A percentile compares a stretch with the other conserved stretches of the same genome.
These are phyloP conservation scores for Acestrorhynchus altus DNA, from an alignment of 2,797 vertebrate genomes.

Conservation along the genomic window DNA sequence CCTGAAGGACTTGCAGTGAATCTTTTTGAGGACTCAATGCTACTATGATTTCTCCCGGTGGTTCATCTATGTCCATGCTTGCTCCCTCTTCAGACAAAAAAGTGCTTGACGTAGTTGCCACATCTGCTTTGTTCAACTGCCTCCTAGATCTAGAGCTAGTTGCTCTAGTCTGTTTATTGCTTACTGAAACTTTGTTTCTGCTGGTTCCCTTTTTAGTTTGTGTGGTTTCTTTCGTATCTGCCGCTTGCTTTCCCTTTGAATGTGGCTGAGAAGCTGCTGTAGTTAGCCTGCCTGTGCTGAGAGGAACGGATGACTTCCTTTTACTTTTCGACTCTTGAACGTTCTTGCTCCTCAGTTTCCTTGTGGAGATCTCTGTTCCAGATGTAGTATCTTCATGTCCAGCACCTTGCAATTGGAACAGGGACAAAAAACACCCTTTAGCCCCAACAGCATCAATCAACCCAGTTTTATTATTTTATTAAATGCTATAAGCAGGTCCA, in stretches of 20 bases:
- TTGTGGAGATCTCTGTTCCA: slow-evolving; percentile 48
- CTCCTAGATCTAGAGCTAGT: slow-evolving; percentile 37
- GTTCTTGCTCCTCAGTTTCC: slow-evolving; percentile 53
- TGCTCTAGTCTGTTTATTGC: slow-evolving; percentile 37
- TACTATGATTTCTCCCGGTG: slow-evolving; percentile 48
- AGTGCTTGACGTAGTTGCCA: slow-evolving; percentile 33
- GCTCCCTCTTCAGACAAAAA: slow-evolving; percentile 44
- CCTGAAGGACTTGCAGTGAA: slow-evolving; percentile 10
- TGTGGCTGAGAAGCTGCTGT: slow-evolving; percentile 41
- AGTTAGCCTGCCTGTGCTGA: slow-evolving; percentile 62
- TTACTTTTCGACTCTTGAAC: slow-evolving; percentile 65
- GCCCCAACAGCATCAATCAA: neutral
- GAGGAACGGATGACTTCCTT: slow-evolving; percentile 64
- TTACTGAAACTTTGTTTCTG: slow-evolving; percentile 63
- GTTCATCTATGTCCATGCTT: slow-evolving; percentile 72
- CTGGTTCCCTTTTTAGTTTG: slow-evolving; percentile 69
- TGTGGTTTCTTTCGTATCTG: slow-evolving; percentile 37
- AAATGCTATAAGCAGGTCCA: neutral
- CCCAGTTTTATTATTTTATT: neutral
- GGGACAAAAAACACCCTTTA: slow-evolving; percentile 22
- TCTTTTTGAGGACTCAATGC: slow-evolving; percentile 41
- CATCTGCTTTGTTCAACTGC: slow-evolving; percentile 31
- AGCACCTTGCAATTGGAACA: slow-evolving; percentile 58
- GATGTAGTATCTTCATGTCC: slow-evolving; percentile 53
- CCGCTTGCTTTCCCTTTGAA: neutral